Evolutionary conservation across 2,113 vertebrate genomes (phyloP), one percentile per base, ranked within the genome.

Genomic region (Varanus salvator): DNA sequence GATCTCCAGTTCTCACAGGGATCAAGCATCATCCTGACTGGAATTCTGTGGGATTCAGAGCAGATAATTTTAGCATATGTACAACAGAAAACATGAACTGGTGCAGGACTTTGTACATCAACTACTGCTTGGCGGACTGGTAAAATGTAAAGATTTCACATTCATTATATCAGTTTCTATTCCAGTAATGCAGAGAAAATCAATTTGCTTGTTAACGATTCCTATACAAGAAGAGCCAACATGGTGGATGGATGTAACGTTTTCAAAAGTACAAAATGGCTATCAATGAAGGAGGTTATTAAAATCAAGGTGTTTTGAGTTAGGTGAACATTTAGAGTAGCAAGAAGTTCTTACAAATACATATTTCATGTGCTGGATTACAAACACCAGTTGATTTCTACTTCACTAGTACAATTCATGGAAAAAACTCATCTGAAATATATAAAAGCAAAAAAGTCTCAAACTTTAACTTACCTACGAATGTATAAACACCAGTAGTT

Each of bases 1-100:
- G 83, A 76, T 50, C 14, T 50, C 52, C 29, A 15, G 83, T 48
- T 84, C 86, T 80, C 84, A 76, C 60, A 66, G 80, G 91, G 90
- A 92, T 90, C 90, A 85, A 92, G 76, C 27, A 76, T 48, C 48
- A 88, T 80, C 88, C 81, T 92, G 91, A 88, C 87, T 87, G 14
- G 44, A 94, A 71, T 80, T 91, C 90, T 89, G 17, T 17, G 87
- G 90, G 68, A 27, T 89, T 92, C 44, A n/a, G 75, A 83, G 14
- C 0, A 1, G 25, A 48, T 54, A 81, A 74, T 29, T 52, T 90
- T 71, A 84, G 44, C 72, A 48, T 21, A n/a, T 52, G 66, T 85
- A n/a, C 29, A 93, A 50, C 0, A 0, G 38, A 86, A 93, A 92
- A 86, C 7, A 86, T 88, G 25, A 82, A 74, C 3, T 72, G 91